phyloP scores from a whole-genome alignment of 2,113 vertebrate genomes.

The Echinops telfairi region DNA sequence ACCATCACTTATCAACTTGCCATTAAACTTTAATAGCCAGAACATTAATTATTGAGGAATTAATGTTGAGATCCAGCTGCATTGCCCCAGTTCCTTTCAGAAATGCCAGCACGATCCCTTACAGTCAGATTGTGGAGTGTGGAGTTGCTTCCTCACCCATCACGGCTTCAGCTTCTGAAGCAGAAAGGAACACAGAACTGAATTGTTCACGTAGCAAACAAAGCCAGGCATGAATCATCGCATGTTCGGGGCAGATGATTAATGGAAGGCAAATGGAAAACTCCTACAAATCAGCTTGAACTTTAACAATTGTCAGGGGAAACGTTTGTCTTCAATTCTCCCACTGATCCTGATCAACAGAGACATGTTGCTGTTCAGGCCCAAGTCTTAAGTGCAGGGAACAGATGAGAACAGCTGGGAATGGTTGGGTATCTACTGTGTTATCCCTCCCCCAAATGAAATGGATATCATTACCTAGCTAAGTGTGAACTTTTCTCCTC shows the following conservation, averaged over 20 bases:
- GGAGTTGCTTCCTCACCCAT: slow-evolving; percentile 62
- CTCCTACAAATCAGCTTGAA: accelerated
- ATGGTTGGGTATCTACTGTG: no score
- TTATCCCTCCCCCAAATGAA: accelerated
- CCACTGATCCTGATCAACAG: no score
- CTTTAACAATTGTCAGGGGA: no score
- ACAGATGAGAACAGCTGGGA: no score
- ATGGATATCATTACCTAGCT: neutral
- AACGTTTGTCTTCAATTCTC: accelerated
- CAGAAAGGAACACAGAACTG: slow-evolving; percentile 24
- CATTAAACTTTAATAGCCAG: slow-evolving; percentile 91
- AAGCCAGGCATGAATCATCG: neutral
- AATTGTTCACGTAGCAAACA: neutral
- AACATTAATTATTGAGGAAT: slow-evolving; percentile 91
- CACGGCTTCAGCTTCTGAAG: slow-evolving; percentile 67
- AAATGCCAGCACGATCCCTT: slow-evolving; percentile 80
- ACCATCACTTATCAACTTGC: slow-evolving; percentile 87
- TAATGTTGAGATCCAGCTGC: slow-evolving; percentile 89
- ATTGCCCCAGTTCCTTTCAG: slow-evolving; percentile 86
- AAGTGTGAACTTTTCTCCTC: no score
- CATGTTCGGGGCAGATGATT: neutral
- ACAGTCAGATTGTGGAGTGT: slow-evolving; percentile 51
- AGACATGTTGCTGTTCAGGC: accelerated
- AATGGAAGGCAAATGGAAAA: neutral
- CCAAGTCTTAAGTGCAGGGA: no score